phyloP scores from a whole-genome alignment of 2,113 vertebrate species.

The Hylia prasina region DNA sequence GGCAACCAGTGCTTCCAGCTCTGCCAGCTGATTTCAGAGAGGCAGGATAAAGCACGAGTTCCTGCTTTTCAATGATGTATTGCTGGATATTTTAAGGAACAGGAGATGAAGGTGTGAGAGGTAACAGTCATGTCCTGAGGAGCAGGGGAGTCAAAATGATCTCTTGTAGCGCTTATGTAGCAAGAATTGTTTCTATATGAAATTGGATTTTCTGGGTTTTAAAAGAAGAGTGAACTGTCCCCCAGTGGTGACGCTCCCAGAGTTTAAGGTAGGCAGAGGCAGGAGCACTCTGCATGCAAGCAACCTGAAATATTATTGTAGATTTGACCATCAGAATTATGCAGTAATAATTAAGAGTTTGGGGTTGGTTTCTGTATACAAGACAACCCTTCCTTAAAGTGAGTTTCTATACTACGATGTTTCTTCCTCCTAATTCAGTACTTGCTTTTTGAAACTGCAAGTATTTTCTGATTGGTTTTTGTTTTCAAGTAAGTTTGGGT shows the following conservation, averaged over 20 bases:
- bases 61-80: background rate
- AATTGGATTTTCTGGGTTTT: background rate
- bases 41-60: background rate
- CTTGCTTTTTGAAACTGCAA: background rate
- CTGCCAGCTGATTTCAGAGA: fast-evolving
- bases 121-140: background rate
- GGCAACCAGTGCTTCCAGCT: background rate
- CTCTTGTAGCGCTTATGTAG: background rate
- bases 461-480: background rate
- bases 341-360: background rate
- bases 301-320: background rate
- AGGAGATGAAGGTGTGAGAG: background rate
- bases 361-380: background rate
- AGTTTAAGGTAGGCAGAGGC: background rate
- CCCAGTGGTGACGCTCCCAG: background rate
- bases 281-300: background rate
- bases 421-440: background rate
- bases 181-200: background rate
- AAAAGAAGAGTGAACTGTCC: background rate
- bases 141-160: background rate
- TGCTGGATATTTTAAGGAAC: background rate
- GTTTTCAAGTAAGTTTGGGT: background rate
- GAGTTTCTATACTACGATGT: background rate
- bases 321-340: background rate
- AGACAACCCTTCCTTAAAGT: background rate